Base-by-base conservation (phyloP, 2,888 invertebrate species). In the Limnephilus lunatus region DNA sequence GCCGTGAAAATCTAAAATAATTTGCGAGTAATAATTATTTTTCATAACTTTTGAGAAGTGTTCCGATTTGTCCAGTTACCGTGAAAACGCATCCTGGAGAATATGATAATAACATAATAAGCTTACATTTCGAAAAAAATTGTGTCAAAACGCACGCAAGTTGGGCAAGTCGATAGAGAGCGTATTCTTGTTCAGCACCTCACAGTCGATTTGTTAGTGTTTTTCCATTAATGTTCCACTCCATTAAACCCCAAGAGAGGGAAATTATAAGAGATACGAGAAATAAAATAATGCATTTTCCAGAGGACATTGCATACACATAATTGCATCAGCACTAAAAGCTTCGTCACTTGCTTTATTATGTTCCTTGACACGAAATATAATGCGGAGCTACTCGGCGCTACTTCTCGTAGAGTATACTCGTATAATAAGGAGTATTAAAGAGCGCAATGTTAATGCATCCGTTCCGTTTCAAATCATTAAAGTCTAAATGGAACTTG, bases 321-420 rank as follows among this genome's bases (percentile, higher is more conserved):
- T 68, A 68, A 68, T 68, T 68, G 68, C 68, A 68, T 68, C 68
- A 68, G 68, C 68, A 68, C 68, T 68, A 68, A 68, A 68, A 68
- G 68, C 68, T 68, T 68, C 25, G 68, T 68, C 68, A n/a, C 68
- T 68, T 68, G 68, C 68, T 68, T 25, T 9, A 68, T 25, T 68
- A 5, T 68, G 68, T 68, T 68, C 68, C 68, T 68, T 68, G 68
- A 68, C 68, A 68, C 68, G 68, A 68, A 68, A n/a, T 68, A 68
- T 68, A 68, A 68, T 9, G 9, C 25, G 25, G 68, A n/a, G 25
- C 68, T 25, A 25, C 68, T 0, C 25, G 25, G 25, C 68, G 7
- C 9, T 68, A 2, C 68, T 68, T n/a, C 25, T 25, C 7, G 25
- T 68, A 9, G 25, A 68, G 25, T 25, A 68, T 25, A 12, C 11